phyloP scores from a whole-genome alignment of 2,113 vertebrate genomes.

The Pterophyllum scalare region DNA sequence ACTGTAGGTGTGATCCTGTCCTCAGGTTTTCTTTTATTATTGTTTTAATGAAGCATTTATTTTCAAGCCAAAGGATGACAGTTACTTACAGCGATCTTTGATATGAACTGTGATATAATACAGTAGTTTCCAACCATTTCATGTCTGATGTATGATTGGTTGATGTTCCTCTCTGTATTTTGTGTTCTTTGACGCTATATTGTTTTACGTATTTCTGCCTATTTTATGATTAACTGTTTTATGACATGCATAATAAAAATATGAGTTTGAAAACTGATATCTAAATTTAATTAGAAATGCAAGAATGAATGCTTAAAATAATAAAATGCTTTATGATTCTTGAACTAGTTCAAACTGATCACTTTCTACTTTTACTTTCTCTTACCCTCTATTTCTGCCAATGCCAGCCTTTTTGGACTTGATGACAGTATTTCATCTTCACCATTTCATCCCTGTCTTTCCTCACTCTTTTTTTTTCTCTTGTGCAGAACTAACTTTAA shows the following conservation, averaged over 20 bases:
- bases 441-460: not conserved
- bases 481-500: conserved; percentile 40
- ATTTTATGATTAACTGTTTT: not conserved
- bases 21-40: not conserved
- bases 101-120: not conserved
- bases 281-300: not conserved
- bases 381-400: not conserved
- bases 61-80: not conserved
- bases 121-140: not conserved
- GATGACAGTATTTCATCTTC: conserved; percentile 2
- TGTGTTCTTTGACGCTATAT: not conserved
- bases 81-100: not conserved
- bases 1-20: not conserved
- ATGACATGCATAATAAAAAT: not conserved
- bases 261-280: not conserved
- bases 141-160: not conserved
- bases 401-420: not conserved
- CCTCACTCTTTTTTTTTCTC: not conserved
- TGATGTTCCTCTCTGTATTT: rapidly evolving
- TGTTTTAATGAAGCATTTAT: not conserved
- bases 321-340: not conserved
- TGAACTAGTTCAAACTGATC: not conserved
- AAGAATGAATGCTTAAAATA: not conserved
- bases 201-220: not conserved
- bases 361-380: not conserved